Evolutionary conservation across 2,888 invertebrate genomes (phyloP), one percentile per base, ranked within the genome.

Genomic region (Erebia aethiops): DNA sequence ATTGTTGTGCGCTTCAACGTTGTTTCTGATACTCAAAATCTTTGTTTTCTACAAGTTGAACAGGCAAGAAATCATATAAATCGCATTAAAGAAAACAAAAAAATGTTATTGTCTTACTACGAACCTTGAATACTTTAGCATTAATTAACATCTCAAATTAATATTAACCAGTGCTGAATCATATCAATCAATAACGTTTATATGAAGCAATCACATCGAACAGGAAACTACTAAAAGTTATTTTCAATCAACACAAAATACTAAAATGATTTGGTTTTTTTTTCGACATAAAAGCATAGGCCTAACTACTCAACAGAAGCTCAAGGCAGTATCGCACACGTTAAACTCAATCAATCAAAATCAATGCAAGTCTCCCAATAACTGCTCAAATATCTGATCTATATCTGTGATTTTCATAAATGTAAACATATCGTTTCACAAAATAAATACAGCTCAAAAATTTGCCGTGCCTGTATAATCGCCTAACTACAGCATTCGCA

Each of bases 281-380:
- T 61, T 61, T 62, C 14, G 1, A 13, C 11, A 43, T 60, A n/a
- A 35, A 68, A 71, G 71, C 68, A 1, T 46, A 63, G n/a, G 68
- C 68, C 64, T 68, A 71, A 65, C 71, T 70, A 70, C 70, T 61
- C 13, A 21, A 51, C n/a, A 13, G 7, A 70, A 70, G 66, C 66
- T 65, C n/a, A 60, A 21, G 56, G 26, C 56, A 21, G 14, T 16
- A 2, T 16, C 18, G 35, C 18, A 35, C 18, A 41, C 46, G 5
- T 54, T 14, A 18, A 54, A 16, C 16, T 18, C 35, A 41, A 3
- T 1, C 26, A 64, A 64, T 13, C 2, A 41, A 64, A 64, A 64
- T 21, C 21, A 49, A 62, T 43, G 2, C 62, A 49, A 62, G 21
- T 21, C 41, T 13, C 13, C 14, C 11, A 14, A n/a, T 43, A 16